phyloP scores from a whole-genome alignment of 92 coral and sea anemone genomes.

The Phenganax stokvisi region DNA sequence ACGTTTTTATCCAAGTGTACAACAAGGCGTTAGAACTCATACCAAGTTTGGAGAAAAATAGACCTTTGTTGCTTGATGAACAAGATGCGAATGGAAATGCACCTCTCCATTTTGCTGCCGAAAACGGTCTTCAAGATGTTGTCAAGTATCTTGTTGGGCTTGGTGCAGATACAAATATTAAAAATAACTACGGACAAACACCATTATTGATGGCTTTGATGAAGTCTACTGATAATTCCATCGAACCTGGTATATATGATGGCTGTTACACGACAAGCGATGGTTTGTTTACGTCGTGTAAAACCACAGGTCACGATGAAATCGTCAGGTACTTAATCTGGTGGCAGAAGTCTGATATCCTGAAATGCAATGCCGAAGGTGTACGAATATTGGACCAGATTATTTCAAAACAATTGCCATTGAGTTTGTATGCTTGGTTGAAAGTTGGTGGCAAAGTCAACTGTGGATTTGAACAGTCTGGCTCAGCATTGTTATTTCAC shows the following conservation, averaged over 20 bases:
- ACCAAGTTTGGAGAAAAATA: background rate
- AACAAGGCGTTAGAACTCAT: background rate
- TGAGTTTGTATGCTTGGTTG: conserved; percentile 25
- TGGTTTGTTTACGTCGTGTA: background rate
- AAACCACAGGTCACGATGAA: conserved; percentile 21
- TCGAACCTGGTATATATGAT: background rate
- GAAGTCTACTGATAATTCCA: background rate
- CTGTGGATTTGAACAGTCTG: background rate
- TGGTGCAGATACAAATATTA: background rate
- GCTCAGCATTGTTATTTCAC: background rate
- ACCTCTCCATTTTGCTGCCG: background rate
- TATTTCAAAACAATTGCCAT: conserved; percentile 3
- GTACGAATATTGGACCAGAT: background rate
- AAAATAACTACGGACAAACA: background rate
- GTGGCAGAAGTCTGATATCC: background rate
- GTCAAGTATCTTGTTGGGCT: background rate
- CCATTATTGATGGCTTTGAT: background rate
- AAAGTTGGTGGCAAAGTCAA: background rate
- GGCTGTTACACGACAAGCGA: conserved; percentile 6
- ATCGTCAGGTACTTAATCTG: conserved; percentile 10
- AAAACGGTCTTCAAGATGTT: background rate
- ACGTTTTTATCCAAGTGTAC: background rate
- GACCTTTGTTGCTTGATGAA: background rate
- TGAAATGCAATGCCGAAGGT: conserved; percentile 16
- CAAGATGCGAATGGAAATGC: background rate